Evolutionary conservation across 1,140 invertebrate species (phyloP).

Genomic region (Dryas iulia): DNA sequence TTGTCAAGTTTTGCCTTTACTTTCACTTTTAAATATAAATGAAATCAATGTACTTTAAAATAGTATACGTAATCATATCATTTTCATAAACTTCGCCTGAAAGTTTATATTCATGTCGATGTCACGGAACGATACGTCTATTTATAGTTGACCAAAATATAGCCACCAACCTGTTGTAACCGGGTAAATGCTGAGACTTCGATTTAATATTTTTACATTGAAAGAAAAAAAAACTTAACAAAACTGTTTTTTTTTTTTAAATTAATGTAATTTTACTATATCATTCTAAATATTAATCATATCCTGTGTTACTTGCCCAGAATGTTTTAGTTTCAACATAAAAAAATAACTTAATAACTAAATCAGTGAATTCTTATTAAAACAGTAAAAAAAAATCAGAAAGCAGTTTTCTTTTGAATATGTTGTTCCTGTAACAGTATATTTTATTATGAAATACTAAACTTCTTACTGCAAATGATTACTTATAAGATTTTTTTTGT

Average conservation of each 20-base stretch:
- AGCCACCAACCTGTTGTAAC: conserved; percentile 38
- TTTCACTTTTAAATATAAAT: conserved; percentile 41
- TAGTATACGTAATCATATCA: conserved; percentile 31
- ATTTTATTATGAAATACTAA: no score
- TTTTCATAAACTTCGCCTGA: conserved; percentile 15
- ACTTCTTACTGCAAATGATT: no score
- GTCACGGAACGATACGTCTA: conserved; percentile 31
- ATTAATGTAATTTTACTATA: no score
- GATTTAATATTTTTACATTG: not conserved
- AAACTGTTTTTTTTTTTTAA: not conserved
- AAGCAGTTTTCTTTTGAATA: no score
- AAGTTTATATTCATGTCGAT: conserved; percentile 15
- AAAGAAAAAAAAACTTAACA: not conserved
- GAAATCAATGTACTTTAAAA: conserved; percentile 20
- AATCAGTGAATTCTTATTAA: no score
- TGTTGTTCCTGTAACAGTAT: no score
- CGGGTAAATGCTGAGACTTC: conserved; percentile 15
- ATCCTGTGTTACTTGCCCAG: no score
- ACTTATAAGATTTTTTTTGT: no score
- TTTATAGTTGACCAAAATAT: conserved; percentile 40
- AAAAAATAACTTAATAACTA: no score
- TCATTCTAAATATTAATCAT: no score
- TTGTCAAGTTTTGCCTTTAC: conserved; percentile 39
- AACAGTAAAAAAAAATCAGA: no score
- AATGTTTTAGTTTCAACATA: no score